These are phyloP conservation scores for Orchesella cincta DNA, from an alignment of 1,140 invertebrate species.

Conservation along the genomic window DNA sequence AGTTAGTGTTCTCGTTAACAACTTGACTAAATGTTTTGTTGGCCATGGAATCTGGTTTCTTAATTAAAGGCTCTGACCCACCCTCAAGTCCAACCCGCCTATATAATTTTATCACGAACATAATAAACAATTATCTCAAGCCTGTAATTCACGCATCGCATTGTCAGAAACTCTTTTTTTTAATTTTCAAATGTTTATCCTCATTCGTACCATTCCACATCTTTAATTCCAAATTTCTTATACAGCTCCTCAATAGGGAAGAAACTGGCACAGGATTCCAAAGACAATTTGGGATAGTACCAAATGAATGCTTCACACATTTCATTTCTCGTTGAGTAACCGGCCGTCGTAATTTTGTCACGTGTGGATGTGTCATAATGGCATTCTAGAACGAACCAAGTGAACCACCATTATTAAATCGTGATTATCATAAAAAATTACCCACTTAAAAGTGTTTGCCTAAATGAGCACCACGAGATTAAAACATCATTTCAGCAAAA, in stretches of 20 bases:
- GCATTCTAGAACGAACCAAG: conserved; percentile 8
- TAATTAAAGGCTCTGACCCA: conserved; percentile 22
- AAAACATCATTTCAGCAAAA: too few species aligned
- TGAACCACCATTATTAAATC: not conserved
- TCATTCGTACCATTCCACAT: conserved; percentile 26
- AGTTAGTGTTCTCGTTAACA: conserved; percentile 5
- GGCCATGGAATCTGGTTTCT: not conserved
- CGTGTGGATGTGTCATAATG: conserved; percentile 17
- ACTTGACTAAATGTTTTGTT: conserved; percentile 30
- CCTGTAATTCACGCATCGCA: too few species aligned
- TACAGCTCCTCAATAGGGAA: conserved; percentile 78
- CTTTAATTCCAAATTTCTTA: conserved; percentile 69
- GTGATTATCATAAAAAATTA: too few species aligned
- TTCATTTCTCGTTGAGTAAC: conserved; percentile 78
- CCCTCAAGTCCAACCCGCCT: conserved; percentile 26
- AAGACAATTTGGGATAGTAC: conserved; percentile 75
- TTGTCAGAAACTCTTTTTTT: too few species aligned
- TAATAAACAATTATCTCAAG: not conserved
- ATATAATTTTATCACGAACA: not conserved
- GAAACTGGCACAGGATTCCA: conserved; percentile 78
- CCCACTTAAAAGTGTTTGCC: too few species aligned
- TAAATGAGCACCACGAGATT: too few species aligned
- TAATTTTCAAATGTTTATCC: too few species aligned
- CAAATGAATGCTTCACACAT: conserved; percentile 81
- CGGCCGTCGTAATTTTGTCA: conserved; percentile 59